Evolutionary conservation across 2,797 vertebrate genomes (phyloP).

Genomic region (Pseudomugil gertrudae): DNA sequence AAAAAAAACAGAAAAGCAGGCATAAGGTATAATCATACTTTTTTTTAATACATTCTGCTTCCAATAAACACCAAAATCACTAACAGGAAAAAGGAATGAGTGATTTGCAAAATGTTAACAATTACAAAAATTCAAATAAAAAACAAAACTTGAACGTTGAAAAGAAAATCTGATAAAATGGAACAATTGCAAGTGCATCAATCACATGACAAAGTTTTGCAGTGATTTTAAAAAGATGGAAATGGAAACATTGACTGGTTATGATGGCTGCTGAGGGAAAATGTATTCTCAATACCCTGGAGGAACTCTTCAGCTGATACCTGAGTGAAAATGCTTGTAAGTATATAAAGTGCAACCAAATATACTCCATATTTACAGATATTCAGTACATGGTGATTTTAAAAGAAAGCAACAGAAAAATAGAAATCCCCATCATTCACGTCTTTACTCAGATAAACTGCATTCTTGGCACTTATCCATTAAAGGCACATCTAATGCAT

Average conservation of each 20-base stretch:
- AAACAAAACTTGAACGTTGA: conserved; percentile 12
- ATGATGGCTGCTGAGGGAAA: neutral
- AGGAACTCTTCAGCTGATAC: conserved; percentile 27
- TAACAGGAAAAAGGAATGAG: neutral
- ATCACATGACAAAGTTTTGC: neutral
- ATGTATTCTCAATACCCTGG: conserved; percentile 8
- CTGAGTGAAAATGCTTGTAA: conserved; percentile 48
- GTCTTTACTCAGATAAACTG: conserved; percentile 15
- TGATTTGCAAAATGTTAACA: neutral
- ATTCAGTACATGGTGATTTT: conserved; percentile 3
- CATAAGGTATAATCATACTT: neutral
- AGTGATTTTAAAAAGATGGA: neutral
- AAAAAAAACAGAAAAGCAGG: neutral
- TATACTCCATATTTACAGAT: conserved; percentile 12
- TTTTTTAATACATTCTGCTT: conserved; percentile 6
- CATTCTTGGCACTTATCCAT: conserved; percentile 16
- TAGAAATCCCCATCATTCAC: neutral
- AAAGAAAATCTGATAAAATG: neutral
- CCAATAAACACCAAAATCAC: neutral
- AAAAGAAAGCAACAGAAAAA: conserved; percentile 12
- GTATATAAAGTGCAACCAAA: conserved; percentile 46
- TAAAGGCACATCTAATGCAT: conserved; percentile 45
- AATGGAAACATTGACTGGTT: conserved; percentile 1
- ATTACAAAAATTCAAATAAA: neutral
- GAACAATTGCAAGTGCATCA: conserved; percentile 13